Evolutionary conservation across 2,797 vertebrate species (phyloP).

Genomic region (Manis pentadactyla): DNA sequence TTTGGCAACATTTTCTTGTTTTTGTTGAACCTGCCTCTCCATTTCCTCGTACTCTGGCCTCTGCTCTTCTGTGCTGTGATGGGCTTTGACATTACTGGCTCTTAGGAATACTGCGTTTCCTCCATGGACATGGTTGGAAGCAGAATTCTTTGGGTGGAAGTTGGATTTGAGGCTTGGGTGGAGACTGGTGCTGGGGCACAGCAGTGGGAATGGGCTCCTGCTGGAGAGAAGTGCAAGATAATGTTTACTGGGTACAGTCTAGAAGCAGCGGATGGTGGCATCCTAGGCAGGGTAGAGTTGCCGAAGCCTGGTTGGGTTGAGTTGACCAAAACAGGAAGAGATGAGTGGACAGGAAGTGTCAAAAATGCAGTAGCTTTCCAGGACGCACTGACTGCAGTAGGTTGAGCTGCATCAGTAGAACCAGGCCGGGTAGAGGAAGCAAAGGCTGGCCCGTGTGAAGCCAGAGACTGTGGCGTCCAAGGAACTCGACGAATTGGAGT

Average conservation of each 20-base stretch:
- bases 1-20: constrained; percentile 56
- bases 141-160: not conserved
- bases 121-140: constrained; percentile 36
- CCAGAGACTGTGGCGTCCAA: not conserved
- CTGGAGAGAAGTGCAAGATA: not conserved
- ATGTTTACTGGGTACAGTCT: not conserved
- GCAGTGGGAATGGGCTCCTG: not conserved
- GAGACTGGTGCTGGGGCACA: not conserved
- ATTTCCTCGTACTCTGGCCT: constrained; percentile 50
- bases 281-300: not conserved
- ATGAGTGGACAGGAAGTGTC: not conserved
- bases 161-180: not conserved
- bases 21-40: constrained; percentile 56
- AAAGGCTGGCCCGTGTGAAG: not conserved
- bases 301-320: accelerated
- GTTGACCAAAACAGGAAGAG: not conserved
- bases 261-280: not conserved
- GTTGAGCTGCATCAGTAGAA: not conserved
- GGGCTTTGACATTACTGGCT: constrained; percentile 43
- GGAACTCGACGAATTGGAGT: too few species aligned
- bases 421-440: not conserved
- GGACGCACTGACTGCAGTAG: not conserved
- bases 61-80: constrained; percentile 52
- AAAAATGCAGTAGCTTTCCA: not conserved
- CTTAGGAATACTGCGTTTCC: not conserved